phyloP scores from a whole-genome alignment of 2,888 invertebrate species.

The Melangyna quadrimaculata region DNA sequence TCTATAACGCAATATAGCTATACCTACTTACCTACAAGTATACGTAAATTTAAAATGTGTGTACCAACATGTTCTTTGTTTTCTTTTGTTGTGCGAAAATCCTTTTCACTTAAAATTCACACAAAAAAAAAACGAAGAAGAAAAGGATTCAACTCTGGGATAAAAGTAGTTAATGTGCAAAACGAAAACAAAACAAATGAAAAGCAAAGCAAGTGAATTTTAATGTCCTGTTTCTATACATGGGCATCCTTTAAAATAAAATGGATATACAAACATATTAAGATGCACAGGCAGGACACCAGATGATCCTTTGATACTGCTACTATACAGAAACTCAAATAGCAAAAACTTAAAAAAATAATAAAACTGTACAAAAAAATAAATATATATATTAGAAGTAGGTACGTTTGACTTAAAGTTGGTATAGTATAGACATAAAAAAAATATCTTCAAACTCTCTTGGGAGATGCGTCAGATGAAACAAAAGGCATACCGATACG shows the following conservation, averaged over 20 bases:
- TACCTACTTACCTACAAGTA: not conserved
- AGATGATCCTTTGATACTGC: slow-evolving; percentile 61
- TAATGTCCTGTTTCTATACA: slow-evolving; percentile 49
- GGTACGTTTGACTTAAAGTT: slow-evolving; percentile 25
- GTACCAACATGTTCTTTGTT: slow-evolving; percentile 11
- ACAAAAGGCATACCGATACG: slow-evolving; percentile 22
- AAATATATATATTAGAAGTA: not conserved
- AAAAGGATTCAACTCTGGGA: slow-evolving; percentile 48
- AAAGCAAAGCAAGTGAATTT: slow-evolving; percentile 62
- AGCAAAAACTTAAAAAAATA: slow-evolving; percentile 4
- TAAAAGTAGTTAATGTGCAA: slow-evolving; percentile 58
- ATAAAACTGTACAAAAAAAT: slow-evolving; percentile 18
- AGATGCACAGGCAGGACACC: slow-evolving; percentile 36
- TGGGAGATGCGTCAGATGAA: slow-evolving; percentile 23
- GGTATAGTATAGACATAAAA: not conserved
- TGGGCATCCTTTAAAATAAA: not conserved
- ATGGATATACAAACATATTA: not conserved
- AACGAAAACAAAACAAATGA: slow-evolving; percentile 54
- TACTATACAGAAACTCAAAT: slow-evolving; percentile 15
- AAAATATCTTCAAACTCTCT: slow-evolving; percentile 38
- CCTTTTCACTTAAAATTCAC: slow-evolving; percentile 59
- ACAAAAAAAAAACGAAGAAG: slow-evolving; percentile 12
- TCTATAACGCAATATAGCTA: not conserved
- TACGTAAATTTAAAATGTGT: too few species aligned
- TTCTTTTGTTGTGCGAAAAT: slow-evolving; percentile 47